A percentile compares a stretch with the other conserved stretches of the same genome.
Evolutionary conservation across 2,888 invertebrate species (phyloP).

Genomic region (Morpho deidamia): DNA sequence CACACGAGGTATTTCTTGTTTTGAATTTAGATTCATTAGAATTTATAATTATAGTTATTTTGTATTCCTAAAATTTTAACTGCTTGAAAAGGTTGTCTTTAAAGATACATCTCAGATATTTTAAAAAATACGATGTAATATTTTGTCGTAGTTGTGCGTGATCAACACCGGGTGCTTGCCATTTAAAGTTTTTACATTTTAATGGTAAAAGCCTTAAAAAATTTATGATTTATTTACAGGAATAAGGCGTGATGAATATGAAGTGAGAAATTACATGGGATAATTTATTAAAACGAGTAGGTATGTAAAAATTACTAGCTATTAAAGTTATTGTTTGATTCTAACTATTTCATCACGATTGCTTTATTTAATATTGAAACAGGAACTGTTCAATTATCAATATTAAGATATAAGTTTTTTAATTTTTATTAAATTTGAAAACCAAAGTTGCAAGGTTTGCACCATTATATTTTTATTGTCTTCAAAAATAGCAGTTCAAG

Average conservation of each 20-base stretch:
- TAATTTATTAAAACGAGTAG: constrained; percentile 37
- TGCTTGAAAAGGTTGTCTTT: too few relatives aligned
- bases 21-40: constrained; percentile 26
- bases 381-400: too few relatives aligned
- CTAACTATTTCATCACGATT: constrained; percentile 16
- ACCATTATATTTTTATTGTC: background rate
- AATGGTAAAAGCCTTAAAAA: constrained; percentile 22
- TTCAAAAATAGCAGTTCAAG: background rate
- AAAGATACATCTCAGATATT: background rate
- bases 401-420: too few relatives aligned
- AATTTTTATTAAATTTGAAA: too few relatives aligned
- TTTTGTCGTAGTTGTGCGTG: constrained; percentile 9
- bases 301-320: constrained; percentile 34
- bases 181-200: constrained; percentile 20
- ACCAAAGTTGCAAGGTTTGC: too few relatives aligned
- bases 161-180: constrained; percentile 26
- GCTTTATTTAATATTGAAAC: background rate
- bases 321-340: background rate
- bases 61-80: background rate
- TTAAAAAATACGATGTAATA: background rate
- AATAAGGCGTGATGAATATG: constrained; percentile 29
- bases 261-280: constrained; percentile 37
- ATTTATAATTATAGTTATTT: background rate
- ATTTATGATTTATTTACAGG: constrained; percentile 31
- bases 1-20: constrained; percentile 45